Evolutionary conservation across 2,888 invertebrate species (phyloP).

Genomic region (Epinotia bilunana): DNA sequence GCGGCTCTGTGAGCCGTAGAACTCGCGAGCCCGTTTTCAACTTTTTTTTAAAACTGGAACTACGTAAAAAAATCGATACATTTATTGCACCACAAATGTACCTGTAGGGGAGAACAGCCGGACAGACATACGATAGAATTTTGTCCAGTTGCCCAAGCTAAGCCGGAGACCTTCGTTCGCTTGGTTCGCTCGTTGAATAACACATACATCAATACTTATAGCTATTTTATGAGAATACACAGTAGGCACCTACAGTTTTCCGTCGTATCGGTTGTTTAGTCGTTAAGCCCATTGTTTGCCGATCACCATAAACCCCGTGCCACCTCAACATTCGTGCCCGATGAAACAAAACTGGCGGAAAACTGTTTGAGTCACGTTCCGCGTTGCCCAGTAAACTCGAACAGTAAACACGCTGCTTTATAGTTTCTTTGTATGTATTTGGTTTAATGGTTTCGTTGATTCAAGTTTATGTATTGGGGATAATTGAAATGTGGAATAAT

Average conservation of each 20-base stretch:
- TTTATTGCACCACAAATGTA: too few species aligned
- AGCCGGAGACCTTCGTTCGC: too few species aligned
- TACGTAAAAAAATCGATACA: too few species aligned
- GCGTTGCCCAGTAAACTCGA: neutral
- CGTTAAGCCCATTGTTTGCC: slow-evolving; percentile 15
- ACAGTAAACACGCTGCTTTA: slow-evolving; percentile 12
- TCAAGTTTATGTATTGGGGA: neutral
- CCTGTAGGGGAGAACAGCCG: too few species aligned
- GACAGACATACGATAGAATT: too few species aligned
- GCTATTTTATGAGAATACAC: neutral
- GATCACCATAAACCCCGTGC: slow-evolving; percentile 17
- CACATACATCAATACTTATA: too few species aligned
- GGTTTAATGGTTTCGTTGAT: slow-evolving; percentile 7
- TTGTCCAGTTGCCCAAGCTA: too few species aligned
- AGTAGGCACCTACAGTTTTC: neutral
- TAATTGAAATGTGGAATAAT: neutral
- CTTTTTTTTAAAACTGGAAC: too few species aligned
- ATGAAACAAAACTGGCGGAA: slow-evolving; percentile 23
- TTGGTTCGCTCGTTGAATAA: too few species aligned
- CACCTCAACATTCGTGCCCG: slow-evolving; percentile 26
- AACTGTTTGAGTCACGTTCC: slow-evolving; percentile 23
- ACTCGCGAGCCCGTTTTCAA: too few species aligned
- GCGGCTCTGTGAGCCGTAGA: too few species aligned
- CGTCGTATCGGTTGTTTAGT: slow-evolving; percentile 9
- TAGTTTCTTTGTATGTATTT: slow-evolving; percentile 1